phyloP scores from a whole-genome alignment of 1,140 invertebrate genomes.

The Carcinoscorpius rotundicauda region DNA sequence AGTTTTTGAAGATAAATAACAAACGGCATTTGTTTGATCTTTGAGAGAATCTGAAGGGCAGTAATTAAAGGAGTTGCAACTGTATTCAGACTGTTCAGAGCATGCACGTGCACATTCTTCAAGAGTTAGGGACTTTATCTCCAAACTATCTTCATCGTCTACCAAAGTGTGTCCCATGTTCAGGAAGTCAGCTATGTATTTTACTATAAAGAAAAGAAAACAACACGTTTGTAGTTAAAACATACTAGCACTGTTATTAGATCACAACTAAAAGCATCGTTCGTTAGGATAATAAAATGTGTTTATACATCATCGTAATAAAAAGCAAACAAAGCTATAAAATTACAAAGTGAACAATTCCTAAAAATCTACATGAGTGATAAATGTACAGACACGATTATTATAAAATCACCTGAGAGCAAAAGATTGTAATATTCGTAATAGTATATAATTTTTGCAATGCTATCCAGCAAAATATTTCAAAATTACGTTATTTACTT shows the following conservation, averaged over 20 bases:
- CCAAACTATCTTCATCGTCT: constrained; percentile 2
- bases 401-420: neutral
- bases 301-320: no score
- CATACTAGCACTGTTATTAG: no score
- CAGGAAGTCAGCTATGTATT: constrained; percentile 10
- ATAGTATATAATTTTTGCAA: no score
- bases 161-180: constrained; percentile 8
- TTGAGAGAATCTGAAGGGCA: neutral
- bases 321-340: no score
- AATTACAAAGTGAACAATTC: no score
- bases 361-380: no score
- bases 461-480: no score
- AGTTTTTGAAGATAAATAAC: constrained; percentile 2
- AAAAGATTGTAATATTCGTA: neutral
- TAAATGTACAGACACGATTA: neutral
- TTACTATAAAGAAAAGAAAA: constrained; percentile 3
- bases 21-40: constrained; percentile 3
- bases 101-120: constrained; percentile 14
- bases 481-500: neutral
- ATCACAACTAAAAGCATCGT: no score
- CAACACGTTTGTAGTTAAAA: neutral
- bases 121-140: neutral
- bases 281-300: no score
- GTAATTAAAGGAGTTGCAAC: constrained; percentile 14
- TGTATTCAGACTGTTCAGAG: constrained; percentile 11